phyloP scores from a whole-genome alignment of 2,888 invertebrate species.

The Melinopterus prodromus region DNA sequence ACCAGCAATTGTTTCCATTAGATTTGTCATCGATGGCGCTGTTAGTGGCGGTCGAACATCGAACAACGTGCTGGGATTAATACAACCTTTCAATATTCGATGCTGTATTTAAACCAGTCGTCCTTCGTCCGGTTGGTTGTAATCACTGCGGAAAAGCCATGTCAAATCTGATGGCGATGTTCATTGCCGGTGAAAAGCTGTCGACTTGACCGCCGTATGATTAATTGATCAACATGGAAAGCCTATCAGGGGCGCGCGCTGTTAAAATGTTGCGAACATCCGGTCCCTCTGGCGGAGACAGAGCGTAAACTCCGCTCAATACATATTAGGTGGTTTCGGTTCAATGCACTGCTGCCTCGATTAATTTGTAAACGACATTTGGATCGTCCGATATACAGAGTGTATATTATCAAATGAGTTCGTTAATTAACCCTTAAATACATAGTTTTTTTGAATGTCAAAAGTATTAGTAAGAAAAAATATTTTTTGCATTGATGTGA shows the following conservation, averaged over 20 bases:
- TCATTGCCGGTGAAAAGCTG: conserved; percentile 22
- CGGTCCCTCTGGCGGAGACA: conserved; percentile 20
- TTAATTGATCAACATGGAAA: conserved; percentile 23
- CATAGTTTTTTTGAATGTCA: too few species aligned
- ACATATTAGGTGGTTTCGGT: background rate
- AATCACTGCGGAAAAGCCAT: conserved; percentile 17
- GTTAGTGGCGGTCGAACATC: background rate
- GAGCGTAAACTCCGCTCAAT: background rate
- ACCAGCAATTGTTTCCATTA: background rate
- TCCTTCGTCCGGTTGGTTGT: background rate
- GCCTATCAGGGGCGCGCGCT: conserved; percentile 19
- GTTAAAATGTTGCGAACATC: conserved; percentile 24
- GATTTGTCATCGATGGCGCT: background rate
- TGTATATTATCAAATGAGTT: too few species aligned
- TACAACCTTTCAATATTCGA: background rate
- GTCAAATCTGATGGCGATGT: conserved; percentile 23
- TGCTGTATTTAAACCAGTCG: background rate
- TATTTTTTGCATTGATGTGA: too few species aligned
- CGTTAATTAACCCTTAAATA: too few species aligned
- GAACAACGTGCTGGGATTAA: background rate
- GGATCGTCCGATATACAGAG: too few species aligned
- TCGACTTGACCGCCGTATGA: conserved; percentile 24
- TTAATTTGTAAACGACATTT: background rate
- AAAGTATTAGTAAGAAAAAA: too few species aligned
- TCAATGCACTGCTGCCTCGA: background rate